Base-by-base conservation (phyloP, 1,140 invertebrate genomes). In the Heliconius hewitsoni region DNA sequence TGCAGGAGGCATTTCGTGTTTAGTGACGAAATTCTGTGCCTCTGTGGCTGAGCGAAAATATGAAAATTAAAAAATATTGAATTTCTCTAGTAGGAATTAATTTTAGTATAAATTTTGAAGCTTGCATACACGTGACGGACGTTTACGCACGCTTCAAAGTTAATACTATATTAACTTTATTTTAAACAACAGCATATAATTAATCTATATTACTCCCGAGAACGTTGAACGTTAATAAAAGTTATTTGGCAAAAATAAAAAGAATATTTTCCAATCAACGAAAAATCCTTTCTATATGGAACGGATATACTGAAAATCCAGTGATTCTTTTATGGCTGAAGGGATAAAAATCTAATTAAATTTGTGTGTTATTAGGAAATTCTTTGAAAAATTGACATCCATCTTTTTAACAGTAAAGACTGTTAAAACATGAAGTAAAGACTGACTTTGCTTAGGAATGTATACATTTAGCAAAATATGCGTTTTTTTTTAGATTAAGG, bases 301-400 rank as follows among this genome's bases (percentile, higher is more conserved):
- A 18, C 19, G 50, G 50, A 52, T 52, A 52, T 52, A 52, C 50
- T 52, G 55, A 60, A 60, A 60, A 60, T 60, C 55, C 55, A 23
- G 55, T 60, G 55, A 60, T 23, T 60, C 9, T 60, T 23, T 60
- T 60, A 60, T 60, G 55, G 55, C 55, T 60, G 55, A 60, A 60
- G 55, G 55, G 55, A 60, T 60, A 60, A 60, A 60, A 60, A 60
- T 60, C 18, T 60, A 60, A 60, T 60, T 60, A 60, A 23, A 23
- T 60, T 60, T 60, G 19, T 60, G n/a, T 23, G n/a, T 60, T 60
- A 60, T 60, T 60, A 60, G n/a, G 55, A 23, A 60, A 23, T 23
- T 60, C n/a, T 60, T 23, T 60, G 55, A 60, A 60, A 60, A 60
- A 60, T 23, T 23, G 8, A 2, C n/a, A 11, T 60, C 42, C 42